Conservation (phyloP, 2,797 vertebrate genomes). For the Schizothorax lantsangensis region DNA sequence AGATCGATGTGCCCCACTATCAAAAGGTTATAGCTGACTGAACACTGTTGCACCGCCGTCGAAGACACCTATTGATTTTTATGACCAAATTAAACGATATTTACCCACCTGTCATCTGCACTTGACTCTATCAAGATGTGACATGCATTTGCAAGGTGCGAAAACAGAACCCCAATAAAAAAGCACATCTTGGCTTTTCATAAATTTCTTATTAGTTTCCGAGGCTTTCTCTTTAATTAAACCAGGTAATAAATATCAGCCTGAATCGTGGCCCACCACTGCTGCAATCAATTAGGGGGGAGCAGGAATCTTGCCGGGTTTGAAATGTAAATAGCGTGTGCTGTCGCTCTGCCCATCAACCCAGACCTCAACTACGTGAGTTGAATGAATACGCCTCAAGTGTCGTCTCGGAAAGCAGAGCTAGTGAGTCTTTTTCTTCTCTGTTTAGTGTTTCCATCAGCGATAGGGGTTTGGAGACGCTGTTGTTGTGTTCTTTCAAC, state of each 20-base stretch:
- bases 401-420: constrained; percentile 18
- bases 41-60: constrained; percentile 33
- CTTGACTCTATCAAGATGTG: constrained; percentile 24
- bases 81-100: constrained; percentile 61
- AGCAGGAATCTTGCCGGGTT: constrained; percentile 60
- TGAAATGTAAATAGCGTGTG: constrained; percentile 66
- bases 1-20: constrained; percentile 51
- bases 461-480: constrained; percentile 33
- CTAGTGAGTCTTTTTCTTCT: constrained; percentile 30
- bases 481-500: constrained; percentile 42
- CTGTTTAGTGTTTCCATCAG: constrained; percentile 37
- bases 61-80: constrained; percentile 56
- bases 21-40: constrained; percentile 57
- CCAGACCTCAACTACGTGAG: constrained; percentile 53
- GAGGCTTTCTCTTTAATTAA: constrained; percentile 72
- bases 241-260: constrained; percentile 66
- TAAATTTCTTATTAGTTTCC: constrained; percentile 40
- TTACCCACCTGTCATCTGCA: constrained; percentile 53
- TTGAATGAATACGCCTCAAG: constrained; percentile 45
- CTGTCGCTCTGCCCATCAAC: constrained; percentile 57
- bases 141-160: not conserved
- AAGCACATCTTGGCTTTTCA: not conserved
- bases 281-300: constrained; percentile 66
- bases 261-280: constrained; percentile 59
- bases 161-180: not conserved